Base-by-base conservation (phyloP, 2,113 vertebrate species). In the Dipodomys spectabilis region DNA sequence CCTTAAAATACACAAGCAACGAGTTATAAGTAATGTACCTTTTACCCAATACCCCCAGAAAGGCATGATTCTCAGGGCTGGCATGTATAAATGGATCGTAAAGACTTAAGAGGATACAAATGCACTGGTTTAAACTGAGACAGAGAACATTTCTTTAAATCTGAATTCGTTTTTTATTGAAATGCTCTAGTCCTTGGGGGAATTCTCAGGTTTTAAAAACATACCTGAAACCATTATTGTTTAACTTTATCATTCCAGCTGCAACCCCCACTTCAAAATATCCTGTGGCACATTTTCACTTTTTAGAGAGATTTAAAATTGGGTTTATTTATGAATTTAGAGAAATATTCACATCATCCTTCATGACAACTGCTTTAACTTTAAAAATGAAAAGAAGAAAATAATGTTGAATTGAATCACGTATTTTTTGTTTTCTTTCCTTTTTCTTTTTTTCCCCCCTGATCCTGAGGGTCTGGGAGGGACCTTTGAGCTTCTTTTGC, bases 291-390 rank as follows among this genome's bases (percentile, higher is more conserved):
- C 6, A 57, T 5, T 25, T 68, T 84, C 69, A 45, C 27, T 75
- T 85, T 92, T 86, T 53, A n/a, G 74, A 81, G 13, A 19, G 65
- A 79, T 82, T 89, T 75, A 80, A 89, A 93, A 84, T 91, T 81
- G 22, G 9, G 2, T 73, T 75, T 74, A 49, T 53, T 68, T 81
- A 64, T 85, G 35, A 86, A 92, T 22, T 75, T 68, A 73, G 15
- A 35, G 27, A 74, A 90, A 90, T 86, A 83, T 25, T 93, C 64
- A 83, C 28, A 83, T 35, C 19, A 81, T n/a, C 25, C 35, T 91
- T 91, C 90, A 44, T 89, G 64, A 84, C 28, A 91, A 65, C 0
- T 90, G 22, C 25, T 71, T 85, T 71, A 72, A 88, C 79, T 95
- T 62, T n/a, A 28, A 91, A 79, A 13, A 15, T 49, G n/a, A 78